phyloP scores from a whole-genome alignment of 2,888 invertebrate species.

The Cryptocephalus primarius region DNA sequence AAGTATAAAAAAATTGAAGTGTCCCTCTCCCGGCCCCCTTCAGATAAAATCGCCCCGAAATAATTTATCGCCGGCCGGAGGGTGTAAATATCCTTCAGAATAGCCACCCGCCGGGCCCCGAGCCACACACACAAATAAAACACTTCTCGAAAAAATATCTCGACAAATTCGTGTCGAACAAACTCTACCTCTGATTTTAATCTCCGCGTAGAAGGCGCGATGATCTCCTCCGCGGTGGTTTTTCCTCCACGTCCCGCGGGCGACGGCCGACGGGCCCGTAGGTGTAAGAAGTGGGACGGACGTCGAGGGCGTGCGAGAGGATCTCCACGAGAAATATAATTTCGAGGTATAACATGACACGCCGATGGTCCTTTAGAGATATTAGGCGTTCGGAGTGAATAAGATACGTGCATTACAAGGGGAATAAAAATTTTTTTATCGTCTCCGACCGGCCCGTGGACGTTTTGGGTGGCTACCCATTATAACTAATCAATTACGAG shows the following conservation, averaged over 20 bases:
- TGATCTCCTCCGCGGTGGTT: not conserved
- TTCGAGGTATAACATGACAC: slow-evolving; percentile 31
- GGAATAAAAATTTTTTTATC: slow-evolving; percentile 15
- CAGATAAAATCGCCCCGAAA: slow-evolving; percentile 24
- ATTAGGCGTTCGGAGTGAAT: slow-evolving; percentile 25
- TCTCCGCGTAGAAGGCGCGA: slow-evolving; percentile 11
- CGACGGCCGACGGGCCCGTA: not conserved
- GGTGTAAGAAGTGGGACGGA: not conserved
- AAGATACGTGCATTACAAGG: slow-evolving; percentile 23
- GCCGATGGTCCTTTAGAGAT: slow-evolving; percentile 26
- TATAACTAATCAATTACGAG: not conserved
- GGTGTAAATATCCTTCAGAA: slow-evolving; percentile 36
- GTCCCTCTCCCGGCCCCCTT: slow-evolving; percentile 11
- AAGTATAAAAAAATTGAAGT: slow-evolving; percentile 9
- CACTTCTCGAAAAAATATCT: slow-evolving; percentile 25
- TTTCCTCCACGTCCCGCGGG: slow-evolving; percentile 3
- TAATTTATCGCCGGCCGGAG: slow-evolving; percentile 34
- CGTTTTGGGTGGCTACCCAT: slow-evolving; percentile 1
- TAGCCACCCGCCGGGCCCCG: slow-evolving; percentile 28
- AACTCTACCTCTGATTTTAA: slow-evolving; percentile 27
- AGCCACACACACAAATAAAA: slow-evolving; percentile 30
- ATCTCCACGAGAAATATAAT: slow-evolving; percentile 2
- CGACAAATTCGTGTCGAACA: slow-evolving; percentile 33
- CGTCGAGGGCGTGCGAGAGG: not conserved
- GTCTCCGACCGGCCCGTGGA: slow-evolving; percentile 2